These are phyloP conservation scores for Ellobium chinense DNA, from an alignment of 2,888 invertebrate species.

Conservation along the genomic window DNA sequence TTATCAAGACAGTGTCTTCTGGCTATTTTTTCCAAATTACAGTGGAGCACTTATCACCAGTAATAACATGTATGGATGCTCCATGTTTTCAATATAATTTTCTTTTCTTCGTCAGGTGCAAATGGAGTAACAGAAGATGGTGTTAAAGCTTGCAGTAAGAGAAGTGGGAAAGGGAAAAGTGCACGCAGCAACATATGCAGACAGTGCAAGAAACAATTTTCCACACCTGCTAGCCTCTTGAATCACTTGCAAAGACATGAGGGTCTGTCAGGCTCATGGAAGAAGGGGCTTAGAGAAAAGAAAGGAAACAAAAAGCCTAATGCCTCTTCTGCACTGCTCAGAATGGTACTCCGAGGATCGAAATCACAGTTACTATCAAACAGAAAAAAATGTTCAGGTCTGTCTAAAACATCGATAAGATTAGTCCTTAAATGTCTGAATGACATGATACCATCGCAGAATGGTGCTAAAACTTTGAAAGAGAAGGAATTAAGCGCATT, in stretches of 20 bases:
- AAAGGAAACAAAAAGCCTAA: neutral
- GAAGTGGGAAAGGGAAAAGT: neutral
- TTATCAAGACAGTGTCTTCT: too few species aligned
- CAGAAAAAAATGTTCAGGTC: neutral
- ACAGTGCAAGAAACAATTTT: constrained; percentile 36
- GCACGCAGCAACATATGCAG: constrained; percentile 11
- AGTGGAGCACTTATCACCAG: too few species aligned
- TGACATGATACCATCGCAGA: constrained; percentile 14
- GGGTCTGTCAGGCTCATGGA: constrained; percentile 18
- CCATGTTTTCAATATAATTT: too few species aligned
- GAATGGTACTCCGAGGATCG: neutral
- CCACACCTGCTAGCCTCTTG: constrained; percentile 22
- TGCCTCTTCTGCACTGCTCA: neutral
- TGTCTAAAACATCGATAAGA: constrained; percentile 18
- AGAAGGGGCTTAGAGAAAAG: neutral
- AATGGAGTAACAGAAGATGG: neutral
- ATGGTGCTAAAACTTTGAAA: constrained; percentile 13
- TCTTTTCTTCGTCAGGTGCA: too few species aligned
- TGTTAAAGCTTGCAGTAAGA: neutral
- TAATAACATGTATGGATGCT: too few species aligned
- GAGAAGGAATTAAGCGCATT: neutral
- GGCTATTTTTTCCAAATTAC: too few species aligned
- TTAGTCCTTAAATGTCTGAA: constrained; percentile 20
- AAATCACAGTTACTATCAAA: neutral
- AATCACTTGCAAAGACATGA: constrained; percentile 42